phyloP scores from a whole-genome alignment of 2,888 invertebrate species.

The Hoplodrina ambigua region DNA sequence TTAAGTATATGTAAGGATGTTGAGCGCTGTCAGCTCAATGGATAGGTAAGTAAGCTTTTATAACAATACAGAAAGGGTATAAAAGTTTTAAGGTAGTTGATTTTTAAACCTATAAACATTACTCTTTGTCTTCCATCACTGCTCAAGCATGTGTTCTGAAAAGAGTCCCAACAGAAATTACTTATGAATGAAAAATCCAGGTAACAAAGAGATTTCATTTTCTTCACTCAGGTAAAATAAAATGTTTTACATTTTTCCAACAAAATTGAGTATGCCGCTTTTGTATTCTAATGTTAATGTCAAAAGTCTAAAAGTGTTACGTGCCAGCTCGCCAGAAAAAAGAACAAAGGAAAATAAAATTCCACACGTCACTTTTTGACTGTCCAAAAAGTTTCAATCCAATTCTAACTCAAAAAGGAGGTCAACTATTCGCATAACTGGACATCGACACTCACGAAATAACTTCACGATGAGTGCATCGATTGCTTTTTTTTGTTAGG shows the following conservation, averaged over 20 bases:
- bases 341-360: conserved; percentile 32
- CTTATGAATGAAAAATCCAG: not conserved
- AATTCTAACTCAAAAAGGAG: conserved; percentile 53
- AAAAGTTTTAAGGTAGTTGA: not conserved
- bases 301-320: conserved; percentile 18
- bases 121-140: not conserved
- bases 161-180: not conserved
- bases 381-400: conserved; percentile 37
- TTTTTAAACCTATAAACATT: not conserved
- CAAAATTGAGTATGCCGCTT: not conserved
- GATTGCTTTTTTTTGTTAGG: conserved; percentile 42
- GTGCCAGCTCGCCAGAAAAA: conserved; percentile 15
- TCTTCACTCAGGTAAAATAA: conserved; percentile 12
- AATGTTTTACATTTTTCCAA: conserved; percentile 10
- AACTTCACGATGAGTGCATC: conserved; percentile 53
- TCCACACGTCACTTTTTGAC: conserved; percentile 29
- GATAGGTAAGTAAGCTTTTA: not conserved
- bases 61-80: not conserved
- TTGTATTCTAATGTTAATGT: conserved; percentile 20
- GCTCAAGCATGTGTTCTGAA: not conserved
- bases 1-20: not conserved
- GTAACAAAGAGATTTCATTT: not conserved
- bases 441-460: conserved; percentile 40
- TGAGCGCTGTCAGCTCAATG: not conserved
- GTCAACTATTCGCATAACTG: conserved; percentile 53